Conservation (phyloP, 2,888 invertebrate species). For the Pegoplata infirma region DNA sequence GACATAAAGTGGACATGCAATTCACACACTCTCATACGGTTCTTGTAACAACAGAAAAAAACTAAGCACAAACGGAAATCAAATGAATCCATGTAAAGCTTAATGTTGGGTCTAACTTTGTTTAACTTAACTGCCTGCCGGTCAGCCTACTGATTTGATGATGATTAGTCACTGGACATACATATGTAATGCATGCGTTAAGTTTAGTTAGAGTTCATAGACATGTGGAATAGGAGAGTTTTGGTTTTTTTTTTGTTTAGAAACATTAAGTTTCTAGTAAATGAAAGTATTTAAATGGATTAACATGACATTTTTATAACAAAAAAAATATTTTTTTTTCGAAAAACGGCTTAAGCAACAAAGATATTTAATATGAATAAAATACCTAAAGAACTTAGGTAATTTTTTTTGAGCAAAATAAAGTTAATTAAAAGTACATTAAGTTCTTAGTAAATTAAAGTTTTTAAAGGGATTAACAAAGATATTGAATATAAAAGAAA, state of each 20-base stretch:
- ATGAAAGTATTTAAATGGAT: no score
- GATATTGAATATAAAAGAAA: no score
- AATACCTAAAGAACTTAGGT: no score
- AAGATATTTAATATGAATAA: no score
- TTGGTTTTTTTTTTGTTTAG: not conserved
- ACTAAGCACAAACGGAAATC: conserved; percentile 46
- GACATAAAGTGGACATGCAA: not conserved
- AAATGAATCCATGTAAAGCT: conserved; percentile 42
- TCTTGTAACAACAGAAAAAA: not conserved
- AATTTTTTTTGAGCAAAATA: no score
- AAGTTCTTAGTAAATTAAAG: not conserved
- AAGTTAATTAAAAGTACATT: no score
- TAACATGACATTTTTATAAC: no score
- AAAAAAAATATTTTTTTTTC: no score
- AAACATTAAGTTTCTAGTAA: not conserved
- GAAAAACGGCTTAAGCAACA: no score
- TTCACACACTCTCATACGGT: not conserved
- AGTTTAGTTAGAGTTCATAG: not conserved
- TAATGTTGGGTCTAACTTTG: not conserved
- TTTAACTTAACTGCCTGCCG: conserved; percentile 1
- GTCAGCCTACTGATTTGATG: conserved; percentile 43
- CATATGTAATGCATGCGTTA: not conserved
- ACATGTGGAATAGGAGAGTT: not conserved
- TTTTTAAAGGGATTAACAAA: not conserved
- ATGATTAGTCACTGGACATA: conserved; percentile 46